Evolutionary conservation across 1,140 invertebrate species (phyloP).

Genomic region (Nilaparvata lugens): DNA sequence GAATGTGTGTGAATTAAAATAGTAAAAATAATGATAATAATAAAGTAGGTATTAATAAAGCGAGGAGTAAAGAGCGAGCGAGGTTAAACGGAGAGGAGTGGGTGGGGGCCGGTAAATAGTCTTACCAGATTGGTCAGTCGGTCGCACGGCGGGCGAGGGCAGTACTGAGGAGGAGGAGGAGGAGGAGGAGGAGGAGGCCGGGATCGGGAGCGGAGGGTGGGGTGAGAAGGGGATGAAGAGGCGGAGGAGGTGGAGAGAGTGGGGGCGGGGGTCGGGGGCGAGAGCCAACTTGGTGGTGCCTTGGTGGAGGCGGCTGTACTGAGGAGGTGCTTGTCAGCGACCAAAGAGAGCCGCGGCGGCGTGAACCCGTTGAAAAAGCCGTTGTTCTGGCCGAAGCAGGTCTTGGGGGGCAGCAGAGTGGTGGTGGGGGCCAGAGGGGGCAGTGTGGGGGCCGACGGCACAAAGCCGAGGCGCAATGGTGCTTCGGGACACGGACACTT

Average conservation of each 20-base stretch:
- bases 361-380: slow-evolving; percentile 76
- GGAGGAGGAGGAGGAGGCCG: not conserved
- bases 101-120: slow-evolving; percentile 3
- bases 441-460: not conserved
- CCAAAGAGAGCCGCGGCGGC: not conserved
- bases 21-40: too few species aligned
- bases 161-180: not conserved
- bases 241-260: not conserved
- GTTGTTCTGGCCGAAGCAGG: slow-evolving; percentile 53
- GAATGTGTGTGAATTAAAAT: too few species aligned
- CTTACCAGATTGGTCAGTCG: slow-evolving; percentile 3
- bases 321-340: not conserved
- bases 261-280: not conserved
- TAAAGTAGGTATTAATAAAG: not conserved
- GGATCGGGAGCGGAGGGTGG: not conserved
- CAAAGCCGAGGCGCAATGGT: slow-evolving; percentile 1
- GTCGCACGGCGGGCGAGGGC: not conserved
- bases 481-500: slow-evolving; percentile 5
- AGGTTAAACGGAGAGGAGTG: not conserved
- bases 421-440: not conserved
- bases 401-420: too few species aligned
- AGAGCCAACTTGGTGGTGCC: not conserved
- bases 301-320: not conserved
- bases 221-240: not conserved
- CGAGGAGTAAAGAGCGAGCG: not conserved